Evolutionary conservation across 2,113 vertebrate species (phyloP).

Genomic region (Solea senegalensis): DNA sequence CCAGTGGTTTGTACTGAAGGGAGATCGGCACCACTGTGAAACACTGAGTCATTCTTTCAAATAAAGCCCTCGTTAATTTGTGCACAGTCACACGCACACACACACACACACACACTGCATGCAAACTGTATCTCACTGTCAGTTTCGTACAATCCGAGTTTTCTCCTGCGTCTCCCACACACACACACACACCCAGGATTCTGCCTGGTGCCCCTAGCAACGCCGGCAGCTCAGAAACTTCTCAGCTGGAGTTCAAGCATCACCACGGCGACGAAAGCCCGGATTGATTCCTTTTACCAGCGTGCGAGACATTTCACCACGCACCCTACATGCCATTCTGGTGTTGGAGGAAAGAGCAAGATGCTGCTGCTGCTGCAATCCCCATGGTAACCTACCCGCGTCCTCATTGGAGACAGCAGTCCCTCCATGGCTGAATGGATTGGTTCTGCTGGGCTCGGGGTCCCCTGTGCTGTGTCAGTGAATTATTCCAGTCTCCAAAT

Average conservation of each 20-base stretch:
- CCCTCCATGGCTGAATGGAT: slow-evolving; percentile 79
- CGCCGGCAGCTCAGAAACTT: slow-evolving; percentile 62
- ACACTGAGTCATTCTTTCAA: slow-evolving; percentile 74
- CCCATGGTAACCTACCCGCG: slow-evolving; percentile 79
- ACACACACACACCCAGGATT: slow-evolving; percentile 48
- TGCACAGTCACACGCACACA: neutral
- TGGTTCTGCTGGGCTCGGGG: slow-evolving; percentile 64
- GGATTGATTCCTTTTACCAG: slow-evolving; percentile 40
- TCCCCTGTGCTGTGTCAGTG: slow-evolving; percentile 54
- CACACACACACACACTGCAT: slow-evolving; percentile 14
- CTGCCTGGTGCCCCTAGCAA: slow-evolving; percentile 66
- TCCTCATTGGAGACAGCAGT: slow-evolving; percentile 83
- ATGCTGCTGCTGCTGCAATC: slow-evolving; percentile 38
- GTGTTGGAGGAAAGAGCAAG: slow-evolving; percentile 29
- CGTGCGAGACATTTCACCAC: slow-evolving; percentile 7
- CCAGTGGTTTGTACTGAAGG: slow-evolving; percentile 62
- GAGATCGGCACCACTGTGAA: slow-evolving; percentile 70
- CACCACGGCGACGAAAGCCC: slow-evolving; percentile 54
- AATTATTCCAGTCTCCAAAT: slow-evolving; percentile 67
- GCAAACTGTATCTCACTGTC: slow-evolving; percentile 1
- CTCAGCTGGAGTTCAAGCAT: slow-evolving; percentile 48
- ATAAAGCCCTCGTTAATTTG: slow-evolving; percentile 50
- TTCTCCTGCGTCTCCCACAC: slow-evolving; percentile 25
- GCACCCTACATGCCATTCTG: slow-evolving; percentile 16
- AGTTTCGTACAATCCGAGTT: slow-evolving; percentile 14